A percentile compares a stretch with the other conserved stretches of the same genome.
Conservation (phyloP, 2,888 invertebrate genomes). For the Eupithecia subfuscata region DNA sequence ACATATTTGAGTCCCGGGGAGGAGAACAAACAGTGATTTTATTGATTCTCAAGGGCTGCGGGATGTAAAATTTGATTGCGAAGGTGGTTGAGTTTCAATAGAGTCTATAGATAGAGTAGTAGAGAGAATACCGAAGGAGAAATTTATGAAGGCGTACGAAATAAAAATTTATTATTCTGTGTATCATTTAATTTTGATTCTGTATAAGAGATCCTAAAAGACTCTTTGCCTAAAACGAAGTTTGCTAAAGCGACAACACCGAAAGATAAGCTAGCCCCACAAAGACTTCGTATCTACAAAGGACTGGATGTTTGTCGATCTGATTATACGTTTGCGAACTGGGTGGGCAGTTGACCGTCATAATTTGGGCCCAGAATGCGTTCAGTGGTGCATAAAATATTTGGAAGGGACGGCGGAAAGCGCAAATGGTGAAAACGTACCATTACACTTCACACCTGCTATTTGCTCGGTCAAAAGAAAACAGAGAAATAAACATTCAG, state of each 20-base stretch:
- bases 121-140: neutral
- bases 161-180: neutral
- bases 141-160: neutral
- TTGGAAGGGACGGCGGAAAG: slow-evolving; percentile 64
- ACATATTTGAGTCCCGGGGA: slow-evolving; percentile 44
- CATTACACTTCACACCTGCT: slow-evolving; percentile 79
- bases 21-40: slow-evolving; percentile 43
- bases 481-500: slow-evolving; percentile 46
- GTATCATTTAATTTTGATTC: neutral
- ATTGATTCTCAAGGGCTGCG: slow-evolving; percentile 44
- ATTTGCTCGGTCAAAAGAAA: slow-evolving; percentile 53
- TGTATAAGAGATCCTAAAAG: neutral
- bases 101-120: neutral
- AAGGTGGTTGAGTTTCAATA: slow-evolving; percentile 42
- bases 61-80: slow-evolving; percentile 33
- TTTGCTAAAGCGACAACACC: slow-evolving; percentile 21
- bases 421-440: slow-evolving; percentile 71
- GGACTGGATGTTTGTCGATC: slow-evolving; percentile 76
- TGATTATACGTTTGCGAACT: slow-evolving; percentile 70
- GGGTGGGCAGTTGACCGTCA: slow-evolving; percentile 82
- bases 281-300: slow-evolving; percentile 70
- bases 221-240: neutral
- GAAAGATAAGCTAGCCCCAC: slow-evolving; percentile 48
- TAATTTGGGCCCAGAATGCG: slow-evolving; percentile 77
- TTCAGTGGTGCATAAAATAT: slow-evolving; percentile 82